These are phyloP conservation scores for Eutrigla gurnardus DNA, from an alignment of 2,797 vertebrate species.

Conservation along the genomic window DNA sequence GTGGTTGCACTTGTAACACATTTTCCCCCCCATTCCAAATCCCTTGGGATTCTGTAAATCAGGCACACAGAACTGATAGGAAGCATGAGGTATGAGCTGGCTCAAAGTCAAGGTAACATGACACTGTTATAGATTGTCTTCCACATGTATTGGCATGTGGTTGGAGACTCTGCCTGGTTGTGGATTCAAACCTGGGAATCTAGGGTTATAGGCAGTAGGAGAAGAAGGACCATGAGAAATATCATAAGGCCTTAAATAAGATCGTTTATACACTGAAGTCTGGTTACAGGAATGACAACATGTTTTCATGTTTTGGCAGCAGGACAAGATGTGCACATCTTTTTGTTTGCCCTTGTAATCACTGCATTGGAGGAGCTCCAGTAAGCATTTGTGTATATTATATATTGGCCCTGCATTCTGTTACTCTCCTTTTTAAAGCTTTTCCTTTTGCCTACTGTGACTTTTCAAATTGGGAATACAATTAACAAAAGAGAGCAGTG, in stretches of 20 bases:
- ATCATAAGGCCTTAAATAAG: constrained; percentile 25
- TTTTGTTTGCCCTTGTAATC: constrained; percentile 24
- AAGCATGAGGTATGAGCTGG: constrained; percentile 38
- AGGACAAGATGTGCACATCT: constrained; percentile 7
- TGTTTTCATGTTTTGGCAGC: not conserved
- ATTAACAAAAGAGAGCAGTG: constrained; percentile 24
- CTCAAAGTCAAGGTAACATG: constrained; percentile 49
- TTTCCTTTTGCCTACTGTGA: constrained; percentile 13
- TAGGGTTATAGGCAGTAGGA: constrained; percentile 4
- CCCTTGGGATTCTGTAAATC: constrained; percentile 11
- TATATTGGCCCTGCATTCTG: not conserved
- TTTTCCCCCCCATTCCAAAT: not conserved
- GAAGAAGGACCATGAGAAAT: constrained; percentile 32
- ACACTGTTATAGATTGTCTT: constrained; percentile 38
- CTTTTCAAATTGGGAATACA: constrained; percentile 24
- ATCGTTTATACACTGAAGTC: constrained; percentile 8
- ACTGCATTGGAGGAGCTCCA: constrained; percentile 1
- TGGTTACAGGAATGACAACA: constrained; percentile 4
- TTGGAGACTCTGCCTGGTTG: constrained; percentile 37
- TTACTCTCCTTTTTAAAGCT: constrained; percentile 13
- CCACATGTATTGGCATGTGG: constrained; percentile 22
- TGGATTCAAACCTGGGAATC: constrained; percentile 46
- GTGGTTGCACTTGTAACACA: not conserved
- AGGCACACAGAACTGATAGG: constrained; percentile 18
- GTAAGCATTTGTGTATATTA: not conserved